Evolutionary conservation across 2,113 vertebrate species (phyloP).

Genomic region (Phaetusa simplex): DNA sequence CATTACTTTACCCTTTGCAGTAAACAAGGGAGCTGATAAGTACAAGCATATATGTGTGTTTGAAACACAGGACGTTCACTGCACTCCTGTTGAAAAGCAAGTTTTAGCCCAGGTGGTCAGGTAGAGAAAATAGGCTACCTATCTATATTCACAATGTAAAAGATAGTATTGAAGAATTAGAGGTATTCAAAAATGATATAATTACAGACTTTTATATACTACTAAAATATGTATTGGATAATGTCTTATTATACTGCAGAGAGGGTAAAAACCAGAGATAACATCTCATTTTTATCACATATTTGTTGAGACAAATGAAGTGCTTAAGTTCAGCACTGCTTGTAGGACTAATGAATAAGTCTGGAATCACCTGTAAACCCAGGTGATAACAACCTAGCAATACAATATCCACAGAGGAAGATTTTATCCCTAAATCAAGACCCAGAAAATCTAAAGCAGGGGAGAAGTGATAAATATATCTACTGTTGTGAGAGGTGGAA

Average conservation of each 20-base stretch:
- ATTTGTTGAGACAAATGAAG: background rate
- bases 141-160: background rate
- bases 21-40: background rate
- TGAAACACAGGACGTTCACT: background rate
- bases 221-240: background rate
- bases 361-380: background rate
- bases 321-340: background rate
- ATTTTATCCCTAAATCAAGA: background rate
- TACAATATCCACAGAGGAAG: background rate
- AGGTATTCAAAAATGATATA: fast-evolving
- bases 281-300: background rate
- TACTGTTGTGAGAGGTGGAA: background rate
- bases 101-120: background rate
- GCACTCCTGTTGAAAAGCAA: background rate
- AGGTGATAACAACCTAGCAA: background rate
- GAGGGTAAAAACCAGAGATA: background rate
- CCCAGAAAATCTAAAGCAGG: background rate
- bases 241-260: background rate
- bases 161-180: background rate
- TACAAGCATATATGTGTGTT: background rate
- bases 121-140: background rate
- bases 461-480: background rate
- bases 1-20: background rate
- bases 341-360: background rate
- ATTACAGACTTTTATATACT: background rate